Evolutionary conservation across 2,888 invertebrate genomes (phyloP).

Genomic region (Volucella zonaria): DNA sequence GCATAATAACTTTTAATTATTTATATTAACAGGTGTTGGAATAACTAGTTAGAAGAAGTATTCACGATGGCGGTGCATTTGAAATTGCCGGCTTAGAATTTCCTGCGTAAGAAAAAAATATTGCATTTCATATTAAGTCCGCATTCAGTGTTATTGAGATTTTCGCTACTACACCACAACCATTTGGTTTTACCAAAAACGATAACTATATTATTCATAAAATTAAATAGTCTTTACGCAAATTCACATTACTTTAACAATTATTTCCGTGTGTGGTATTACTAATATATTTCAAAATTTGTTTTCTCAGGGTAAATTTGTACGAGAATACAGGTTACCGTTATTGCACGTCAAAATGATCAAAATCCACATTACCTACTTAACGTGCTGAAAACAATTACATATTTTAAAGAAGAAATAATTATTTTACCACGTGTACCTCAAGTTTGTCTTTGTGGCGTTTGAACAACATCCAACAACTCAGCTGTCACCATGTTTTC

Average conservation of each 20-base stretch:
- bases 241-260: conserved; percentile 10
- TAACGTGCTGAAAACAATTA: no score
- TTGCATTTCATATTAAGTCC: conserved; percentile 41
- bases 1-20: no score
- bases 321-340: no score
- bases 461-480: no score
- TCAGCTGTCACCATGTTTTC: no score
- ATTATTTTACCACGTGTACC: no score
- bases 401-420: no score
- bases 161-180: conserved; percentile 57
- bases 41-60: no score
- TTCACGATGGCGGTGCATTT: conserved; percentile 48
- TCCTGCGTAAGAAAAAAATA: conserved; percentile 63
- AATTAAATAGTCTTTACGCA: conserved; percentile 20
- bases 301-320: no score
- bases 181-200: conserved; percentile 44
- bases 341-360: no score
- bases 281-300: not conserved
- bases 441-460: no score
- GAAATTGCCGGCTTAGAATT: conserved; percentile 42
- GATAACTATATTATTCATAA: conserved; percentile 34
- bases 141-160: conserved; percentile 24
- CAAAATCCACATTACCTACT: no score
- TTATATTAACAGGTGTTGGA: conserved; percentile 3
- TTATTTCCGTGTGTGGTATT: conserved; percentile 25